These are phyloP conservation scores for Lasiommata megera DNA, from an alignment of 2,888 invertebrate species.

Conservation along the genomic window DNA sequence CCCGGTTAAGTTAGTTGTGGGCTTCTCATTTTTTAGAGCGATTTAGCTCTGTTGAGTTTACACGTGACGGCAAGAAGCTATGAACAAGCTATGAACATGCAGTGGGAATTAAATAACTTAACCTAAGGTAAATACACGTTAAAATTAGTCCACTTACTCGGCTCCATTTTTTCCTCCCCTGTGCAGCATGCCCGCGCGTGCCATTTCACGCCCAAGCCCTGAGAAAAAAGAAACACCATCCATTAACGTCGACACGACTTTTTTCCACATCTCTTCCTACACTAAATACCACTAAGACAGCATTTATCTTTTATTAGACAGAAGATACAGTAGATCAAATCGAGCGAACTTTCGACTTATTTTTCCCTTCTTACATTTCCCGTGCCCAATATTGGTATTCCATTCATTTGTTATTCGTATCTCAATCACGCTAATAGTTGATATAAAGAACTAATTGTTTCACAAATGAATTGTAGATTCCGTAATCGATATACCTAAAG, in stretches of 20 bases:
- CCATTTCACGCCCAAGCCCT: constrained; percentile 85
- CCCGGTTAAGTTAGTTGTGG: too few species aligned
- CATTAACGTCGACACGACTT: constrained; percentile 60
- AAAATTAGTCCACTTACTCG: constrained; percentile 81
- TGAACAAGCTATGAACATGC: too few species aligned
- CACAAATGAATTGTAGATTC: not conserved
- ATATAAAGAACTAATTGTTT: not conserved
- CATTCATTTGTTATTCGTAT: too few species aligned
- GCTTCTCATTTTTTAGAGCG: too few species aligned
- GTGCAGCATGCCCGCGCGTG: constrained; percentile 89
- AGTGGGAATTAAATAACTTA: too few species aligned
- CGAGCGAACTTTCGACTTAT: constrained; percentile 36
- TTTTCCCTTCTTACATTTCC: constrained; percentile 23
- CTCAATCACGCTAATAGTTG: too few species aligned
- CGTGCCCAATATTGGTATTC: too few species aligned
- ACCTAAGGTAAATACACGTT: constrained; percentile 15
- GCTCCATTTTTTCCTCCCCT: constrained; percentile 88
- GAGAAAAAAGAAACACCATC: constrained; percentile 66
- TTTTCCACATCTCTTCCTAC: constrained; percentile 61
- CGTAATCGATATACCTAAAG: too few species aligned
- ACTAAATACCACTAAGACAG: constrained; percentile 57
- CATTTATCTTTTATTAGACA: constrained; percentile 48
- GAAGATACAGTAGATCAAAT: constrained; percentile 50
- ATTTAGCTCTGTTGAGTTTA: too few species aligned
- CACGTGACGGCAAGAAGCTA: too few species aligned